Evolutionary conservation across 2,888 invertebrate genomes (phyloP).

Genomic region (Nephrotoma guestfalica): DNA sequence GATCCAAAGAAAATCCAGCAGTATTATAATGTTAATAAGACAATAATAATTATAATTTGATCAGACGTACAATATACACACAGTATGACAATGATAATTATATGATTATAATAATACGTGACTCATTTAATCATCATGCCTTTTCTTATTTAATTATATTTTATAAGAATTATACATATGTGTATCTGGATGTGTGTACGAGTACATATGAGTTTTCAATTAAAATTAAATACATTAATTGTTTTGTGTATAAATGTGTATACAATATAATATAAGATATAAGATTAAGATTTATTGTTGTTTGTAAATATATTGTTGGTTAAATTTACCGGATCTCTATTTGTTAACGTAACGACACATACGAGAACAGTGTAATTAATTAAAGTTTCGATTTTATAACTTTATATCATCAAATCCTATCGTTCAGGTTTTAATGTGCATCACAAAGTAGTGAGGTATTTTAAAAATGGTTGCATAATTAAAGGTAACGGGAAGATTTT

Average conservation of each 20-base stretch:
- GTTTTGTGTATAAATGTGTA: not conserved
- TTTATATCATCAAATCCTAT: too few relatives aligned
- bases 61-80: not conserved
- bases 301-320: not conserved
- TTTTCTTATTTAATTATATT: not conserved
- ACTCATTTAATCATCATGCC: not conserved
- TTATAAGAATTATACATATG: not conserved
- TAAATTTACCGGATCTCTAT: not conserved
- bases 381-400: not conserved
- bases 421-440: too few relatives aligned
- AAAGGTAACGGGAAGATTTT: too few relatives aligned
- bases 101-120: not conserved
- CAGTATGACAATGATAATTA: not conserved
- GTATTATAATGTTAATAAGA: not conserved
- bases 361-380: not conserved
- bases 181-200: not conserved
- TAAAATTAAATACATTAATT: not conserved
- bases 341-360: not conserved
- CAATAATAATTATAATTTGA: not conserved
- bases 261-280: not conserved
- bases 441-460: too few relatives aligned
- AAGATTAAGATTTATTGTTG: not conserved
- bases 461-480: too few relatives aligned
- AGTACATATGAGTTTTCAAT: not conserved
- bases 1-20: not conserved